Base-by-base conservation (phyloP, 2,888 invertebrate genomes). In the Neoaliturus tenellus region DNA sequence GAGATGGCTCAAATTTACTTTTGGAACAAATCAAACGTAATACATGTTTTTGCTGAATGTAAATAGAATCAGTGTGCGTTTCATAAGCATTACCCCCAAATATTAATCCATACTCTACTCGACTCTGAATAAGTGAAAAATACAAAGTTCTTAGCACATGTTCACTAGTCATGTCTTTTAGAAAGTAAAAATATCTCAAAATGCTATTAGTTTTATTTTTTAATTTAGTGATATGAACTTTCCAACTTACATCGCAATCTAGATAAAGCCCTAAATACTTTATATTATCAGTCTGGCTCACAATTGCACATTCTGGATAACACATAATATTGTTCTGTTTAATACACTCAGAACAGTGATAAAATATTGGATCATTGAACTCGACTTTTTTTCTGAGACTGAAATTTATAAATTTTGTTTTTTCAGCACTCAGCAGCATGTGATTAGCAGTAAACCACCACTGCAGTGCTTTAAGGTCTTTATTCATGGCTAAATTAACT, bases 391-490 rank as follows among this genome's bases (percentile, higher is more conserved):
- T 75, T 48, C 48, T 75, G 5, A 75, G 51, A 31, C 17, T 75
- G 31, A 75, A 75, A 51, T 44, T 75, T 2, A 75, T 23, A 25
- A 5, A 75, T 75, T 51, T 44, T 48, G 51, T 75, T 48, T 75
- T 75, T 48, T 69, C 75, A 5, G 75, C 23, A 75, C 44, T 75
- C 1, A 75, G 31, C 12, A 75, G 48, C 48, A 75, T 48, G 23
- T 75, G 31, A 44, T 75, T 75, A n/a, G 10, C 23, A 31, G 75
- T 75, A 44, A 75, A 75, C 75, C 75, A 75, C 75, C 75, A 75
- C 48, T 44, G 75, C 8, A 75, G 20, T 31, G 48, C 48, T 3
- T 31, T 25, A 1, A 44, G 48, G 25, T 48, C 44, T 8, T 20
- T 31, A 28, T 17, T 75, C 51, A 75, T 48, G 4, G 25, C 51